These are phyloP conservation scores for Drosophila austrosaltans DNA, from an alignment of 2,888 invertebrate genomes.

Conservation along the genomic window DNA sequence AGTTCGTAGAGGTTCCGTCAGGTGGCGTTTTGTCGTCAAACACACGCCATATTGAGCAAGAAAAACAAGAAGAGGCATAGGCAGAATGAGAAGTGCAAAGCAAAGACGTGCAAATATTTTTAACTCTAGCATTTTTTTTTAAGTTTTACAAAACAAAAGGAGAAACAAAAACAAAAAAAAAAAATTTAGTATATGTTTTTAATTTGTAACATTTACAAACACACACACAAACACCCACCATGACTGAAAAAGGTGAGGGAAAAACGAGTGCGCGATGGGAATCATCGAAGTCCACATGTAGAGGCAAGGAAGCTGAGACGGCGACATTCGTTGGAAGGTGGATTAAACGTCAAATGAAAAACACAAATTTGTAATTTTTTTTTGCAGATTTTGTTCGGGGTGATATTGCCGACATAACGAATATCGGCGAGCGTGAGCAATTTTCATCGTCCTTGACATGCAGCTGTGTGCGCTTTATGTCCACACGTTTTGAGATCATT, in stretches of 20 bases:
- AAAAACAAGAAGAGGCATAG: slow-evolving; percentile 32
- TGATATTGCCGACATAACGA: slow-evolving; percentile 84
- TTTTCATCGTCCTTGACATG: slow-evolving; percentile 87
- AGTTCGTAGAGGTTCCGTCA: slow-evolving; percentile 3
- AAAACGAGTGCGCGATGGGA: neutral
- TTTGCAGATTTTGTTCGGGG: slow-evolving; percentile 85
- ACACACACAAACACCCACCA: neutral
- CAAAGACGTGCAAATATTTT: slow-evolving; percentile 37
- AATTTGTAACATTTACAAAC: neutral
- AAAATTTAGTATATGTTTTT: neutral
- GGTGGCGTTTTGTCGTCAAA: slow-evolving; percentile 38
- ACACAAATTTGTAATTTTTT: slow-evolving; percentile 23
- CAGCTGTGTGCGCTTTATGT: slow-evolving; percentile 92
- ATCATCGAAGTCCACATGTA: slow-evolving; percentile 23
- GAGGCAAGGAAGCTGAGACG: neutral
- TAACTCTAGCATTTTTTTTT: neutral
- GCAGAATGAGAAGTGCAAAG: slow-evolving; percentile 30
- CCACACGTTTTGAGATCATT: slow-evolving; percentile 90
- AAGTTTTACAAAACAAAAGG: neutral
- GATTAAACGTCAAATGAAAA: too few species aligned
- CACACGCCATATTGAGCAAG: slow-evolving; percentile 65
- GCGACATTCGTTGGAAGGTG: neutral
- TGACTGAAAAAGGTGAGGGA: slow-evolving; percentile 34
- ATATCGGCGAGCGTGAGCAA: slow-evolving; percentile 83
- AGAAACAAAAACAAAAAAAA: neutral